Conservation (phyloP, 1,140 invertebrate species). For the Neomicropteryx cornuta region DNA sequence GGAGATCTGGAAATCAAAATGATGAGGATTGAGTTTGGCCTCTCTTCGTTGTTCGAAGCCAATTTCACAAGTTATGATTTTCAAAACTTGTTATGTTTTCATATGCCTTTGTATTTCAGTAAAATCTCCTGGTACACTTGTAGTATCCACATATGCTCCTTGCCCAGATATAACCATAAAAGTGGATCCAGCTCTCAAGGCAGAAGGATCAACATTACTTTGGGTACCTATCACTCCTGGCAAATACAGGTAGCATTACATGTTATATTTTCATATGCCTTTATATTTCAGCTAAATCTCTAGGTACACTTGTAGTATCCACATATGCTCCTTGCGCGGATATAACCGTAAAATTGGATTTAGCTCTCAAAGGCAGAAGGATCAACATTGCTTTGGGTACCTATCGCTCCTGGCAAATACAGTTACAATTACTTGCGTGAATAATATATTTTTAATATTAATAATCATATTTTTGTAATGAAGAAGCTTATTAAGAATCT, state of each 20-base stretch:
- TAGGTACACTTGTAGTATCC: conserved; percentile 88
- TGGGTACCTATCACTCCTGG: conserved; percentile 27
- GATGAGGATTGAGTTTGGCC: too few relatives aligned
- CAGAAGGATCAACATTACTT: conserved; percentile 25
- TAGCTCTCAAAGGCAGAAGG: conserved; percentile 64
- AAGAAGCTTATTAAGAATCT: too few relatives aligned
- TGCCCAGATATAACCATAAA: conserved; percentile 77
- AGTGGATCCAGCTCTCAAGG: conserved; percentile 84
- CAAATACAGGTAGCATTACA: conserved; percentile 27
- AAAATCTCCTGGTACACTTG: conserved; percentile 87
- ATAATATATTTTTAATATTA: neutral
- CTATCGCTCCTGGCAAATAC: conserved; percentile 28
- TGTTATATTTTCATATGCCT: neutral
- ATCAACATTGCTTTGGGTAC: conserved; percentile 27
- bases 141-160: conserved; percentile 89
- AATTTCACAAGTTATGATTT: too few relatives aligned
- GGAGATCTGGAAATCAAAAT: too few relatives aligned
- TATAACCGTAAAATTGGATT: conserved; percentile 72
- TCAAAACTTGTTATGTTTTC: neutral
- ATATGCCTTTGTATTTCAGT: conserved; percentile 34
- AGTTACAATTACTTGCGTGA: conserved; percentile 18
- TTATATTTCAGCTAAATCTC: conserved; percentile 61
- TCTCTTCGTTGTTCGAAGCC: too few relatives aligned
- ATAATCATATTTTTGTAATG: neutral
- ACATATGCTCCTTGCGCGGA: conserved; percentile 91